Percentiles rank a stretch among this genome's conserved stretches.
phyloP scores from a whole-genome alignment of 2,888 invertebrate genomes.

The Eristalis pertinax region DNA sequence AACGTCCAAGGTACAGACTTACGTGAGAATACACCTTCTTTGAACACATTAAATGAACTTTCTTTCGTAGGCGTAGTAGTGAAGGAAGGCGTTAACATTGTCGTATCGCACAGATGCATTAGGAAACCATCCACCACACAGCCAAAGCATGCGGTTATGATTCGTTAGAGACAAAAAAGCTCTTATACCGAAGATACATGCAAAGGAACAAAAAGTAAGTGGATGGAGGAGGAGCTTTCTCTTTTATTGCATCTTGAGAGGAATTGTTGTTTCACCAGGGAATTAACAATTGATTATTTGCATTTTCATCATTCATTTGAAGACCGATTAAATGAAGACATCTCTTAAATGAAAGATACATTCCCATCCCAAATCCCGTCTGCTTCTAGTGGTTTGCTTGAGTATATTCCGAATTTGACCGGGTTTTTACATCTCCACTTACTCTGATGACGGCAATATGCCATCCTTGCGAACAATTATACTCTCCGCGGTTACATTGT shows the following conservation, averaged over 20 bases:
- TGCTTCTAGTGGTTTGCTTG: too few species aligned
- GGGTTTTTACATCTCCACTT: background rate
- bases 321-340: too few species aligned
- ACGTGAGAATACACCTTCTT: too few species aligned
- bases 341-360: too few species aligned
- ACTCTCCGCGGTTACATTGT: constrained; percentile 45
- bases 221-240: constrained; percentile 55
- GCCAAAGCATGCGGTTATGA: constrained; percentile 41
- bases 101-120: constrained; percentile 25
- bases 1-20: too few species aligned
- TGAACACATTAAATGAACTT: background rate
- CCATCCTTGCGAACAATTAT: constrained; percentile 12
- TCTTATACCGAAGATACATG: constrained; percentile 26
- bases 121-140: constrained; percentile 33
- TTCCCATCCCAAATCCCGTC: background rate
- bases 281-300: background rate
- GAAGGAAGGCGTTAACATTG: constrained; percentile 37
- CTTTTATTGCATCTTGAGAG: background rate
- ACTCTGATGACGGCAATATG: constrained; percentile 39
- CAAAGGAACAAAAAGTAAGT: constrained; percentile 27
- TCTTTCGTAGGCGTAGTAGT: constrained; percentile 29
- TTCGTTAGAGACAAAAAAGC: constrained; percentile 51
- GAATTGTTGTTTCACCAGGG: background rate
- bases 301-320: background rate
- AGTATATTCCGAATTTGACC: background rate